Base-by-base conservation (phyloP, 2,113 vertebrate species). In the Aepyceros melampus region DNA sequence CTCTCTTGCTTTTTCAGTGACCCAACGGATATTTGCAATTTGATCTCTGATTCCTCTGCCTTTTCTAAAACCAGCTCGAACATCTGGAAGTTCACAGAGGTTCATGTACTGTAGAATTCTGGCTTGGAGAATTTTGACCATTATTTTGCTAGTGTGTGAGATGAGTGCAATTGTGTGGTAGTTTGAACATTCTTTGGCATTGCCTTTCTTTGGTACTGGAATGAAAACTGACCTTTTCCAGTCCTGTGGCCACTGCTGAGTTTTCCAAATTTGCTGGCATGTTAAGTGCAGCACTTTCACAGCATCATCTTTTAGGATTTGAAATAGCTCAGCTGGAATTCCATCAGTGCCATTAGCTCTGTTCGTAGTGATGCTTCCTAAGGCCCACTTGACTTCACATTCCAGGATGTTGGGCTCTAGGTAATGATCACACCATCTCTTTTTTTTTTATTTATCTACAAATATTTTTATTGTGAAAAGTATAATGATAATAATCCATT, bases 401-500 rank as follows among this genome's bases (percentile, higher is more conserved):
- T 71, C 9, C 19, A 71, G 19, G 19, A 71, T 12, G n/a, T 21
- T 1, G 2, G 19, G n/a, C 67, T 23, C n/a, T 36, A 71, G n/a
- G 9, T 71, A 71, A 36, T 71, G n/a, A 71, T 23, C 10, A 71
- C 19, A 71, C 67, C 19, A 71, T 23, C n/a, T 71, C 2, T 19
- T 71, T 9, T 71, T 71, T 71, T 71, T 71, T 23, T 11, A 36
- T 71, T 36, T 71, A 71, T 36, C 19, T 71, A 21, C 9, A 36
- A 12, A 12, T 71, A 71, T 98, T 27, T 99, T 99, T 98, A 98
- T 98, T 98, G 96, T 86, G 74, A 36, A 98, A 98, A 33, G 91
- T 96, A 82, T 87, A 96, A 95, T 56, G 87, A 36, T 71, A 19
- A 23, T 12, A 71, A 56, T 36, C 17, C 87, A 91, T 45, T 96